Evolutionary conservation across 2,888 invertebrate genomes (phyloP).

Genomic region (Morinoia aosen): DNA sequence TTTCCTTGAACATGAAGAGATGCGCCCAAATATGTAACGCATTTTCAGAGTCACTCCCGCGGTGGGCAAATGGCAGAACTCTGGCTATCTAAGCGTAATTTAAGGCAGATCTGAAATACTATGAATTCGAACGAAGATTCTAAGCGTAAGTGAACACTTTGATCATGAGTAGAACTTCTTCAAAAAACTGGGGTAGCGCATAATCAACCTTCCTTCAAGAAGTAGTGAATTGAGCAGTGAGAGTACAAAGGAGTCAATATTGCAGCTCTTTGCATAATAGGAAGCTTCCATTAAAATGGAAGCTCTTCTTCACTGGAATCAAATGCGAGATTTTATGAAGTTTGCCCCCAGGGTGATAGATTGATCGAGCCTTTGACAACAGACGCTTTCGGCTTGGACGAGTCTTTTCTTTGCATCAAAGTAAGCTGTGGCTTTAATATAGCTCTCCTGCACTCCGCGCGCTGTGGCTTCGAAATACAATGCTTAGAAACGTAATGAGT

Average conservation of each 20-base stretch:
- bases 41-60: too few species aligned
- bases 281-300: slow-evolving; percentile 36
- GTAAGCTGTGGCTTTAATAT: slow-evolving; percentile 11
- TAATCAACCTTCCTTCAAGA: not conserved
- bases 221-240: slow-evolving; percentile 20
- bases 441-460: not conserved
- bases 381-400: slow-evolving; percentile 12
- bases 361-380: slow-evolving; percentile 38
- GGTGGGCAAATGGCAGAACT: too few species aligned
- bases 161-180: not conserved
- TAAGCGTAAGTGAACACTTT: not conserved
- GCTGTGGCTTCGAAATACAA: slow-evolving; percentile 7
- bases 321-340: slow-evolving; percentile 33
- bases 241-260: slow-evolving; percentile 35
- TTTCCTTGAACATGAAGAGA: too few species aligned
- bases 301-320: not conserved
- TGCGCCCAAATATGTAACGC: too few species aligned
- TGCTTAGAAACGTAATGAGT: not conserved
- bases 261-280: slow-evolving; percentile 40
- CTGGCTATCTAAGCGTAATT: too few species aligned
- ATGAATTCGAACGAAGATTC: too few species aligned
- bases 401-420: slow-evolving; percentile 33
- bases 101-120: too few species aligned
- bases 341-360: slow-evolving; percentile 49
- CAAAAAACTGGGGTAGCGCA: not conserved